Evolutionary conservation across 2,888 invertebrate genomes (phyloP).

Genomic region (Torymus texanus): DNA sequence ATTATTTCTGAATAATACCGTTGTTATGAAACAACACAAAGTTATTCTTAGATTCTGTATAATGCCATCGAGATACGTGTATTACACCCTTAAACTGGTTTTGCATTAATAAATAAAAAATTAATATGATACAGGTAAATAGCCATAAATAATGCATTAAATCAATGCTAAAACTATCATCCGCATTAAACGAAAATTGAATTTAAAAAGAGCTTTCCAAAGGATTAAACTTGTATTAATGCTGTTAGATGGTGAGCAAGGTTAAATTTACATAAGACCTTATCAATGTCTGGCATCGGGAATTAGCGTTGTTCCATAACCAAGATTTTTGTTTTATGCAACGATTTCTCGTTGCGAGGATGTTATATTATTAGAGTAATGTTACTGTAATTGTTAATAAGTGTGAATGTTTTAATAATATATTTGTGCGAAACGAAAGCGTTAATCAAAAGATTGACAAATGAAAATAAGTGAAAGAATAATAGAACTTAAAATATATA

Average conservation of each 20-base stretch:
- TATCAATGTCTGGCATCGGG: constrained; percentile 65
- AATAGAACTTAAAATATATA: constrained; percentile 12
- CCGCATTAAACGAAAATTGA: constrained; percentile 28
- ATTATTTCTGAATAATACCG: too few species aligned
- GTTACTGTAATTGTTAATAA: constrained; percentile 48
- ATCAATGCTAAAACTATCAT: constrained; percentile 50
- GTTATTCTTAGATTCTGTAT: background rate
- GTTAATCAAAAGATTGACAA: constrained; percentile 19
- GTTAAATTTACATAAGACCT: constrained; percentile 51
- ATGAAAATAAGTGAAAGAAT: constrained; percentile 41
- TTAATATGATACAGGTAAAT: background rate
- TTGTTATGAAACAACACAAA: too few species aligned
- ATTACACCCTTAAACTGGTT: constrained; percentile 27
- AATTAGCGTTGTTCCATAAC: constrained; percentile 70
- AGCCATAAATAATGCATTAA: constrained; percentile 25
- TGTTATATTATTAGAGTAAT: constrained; percentile 18
- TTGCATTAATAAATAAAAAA: constrained; percentile 7
- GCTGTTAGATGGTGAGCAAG: constrained; percentile 31
- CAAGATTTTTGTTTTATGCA: constrained; percentile 53
- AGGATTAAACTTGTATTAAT: constrained; percentile 38
- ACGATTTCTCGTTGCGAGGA: constrained; percentile 16
- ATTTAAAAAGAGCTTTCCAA: constrained; percentile 21
- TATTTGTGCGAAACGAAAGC: constrained; percentile 28
- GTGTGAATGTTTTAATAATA: constrained; percentile 35
- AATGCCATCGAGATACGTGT: constrained; percentile 1